These are phyloP conservation scores for Myzus persicae DNA, from an alignment of 1,140 invertebrate genomes.

Conservation along the genomic window DNA sequence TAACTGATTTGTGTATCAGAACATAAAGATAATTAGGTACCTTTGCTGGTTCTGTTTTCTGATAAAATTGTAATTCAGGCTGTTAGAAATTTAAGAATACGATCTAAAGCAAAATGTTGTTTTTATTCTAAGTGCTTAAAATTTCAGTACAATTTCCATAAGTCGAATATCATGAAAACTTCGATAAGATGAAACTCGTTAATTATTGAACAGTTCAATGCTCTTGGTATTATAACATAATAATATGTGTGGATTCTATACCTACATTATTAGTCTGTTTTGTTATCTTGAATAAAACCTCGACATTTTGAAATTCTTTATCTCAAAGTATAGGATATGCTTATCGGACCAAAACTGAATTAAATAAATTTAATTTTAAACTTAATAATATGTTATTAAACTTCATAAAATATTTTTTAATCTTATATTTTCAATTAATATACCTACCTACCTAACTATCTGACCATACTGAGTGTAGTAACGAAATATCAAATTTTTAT, in stretches of 20 bases:
- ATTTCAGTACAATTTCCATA: background rate
- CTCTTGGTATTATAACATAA: background rate
- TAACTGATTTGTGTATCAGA: background rate
- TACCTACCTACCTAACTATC: no score
- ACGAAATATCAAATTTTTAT: background rate
- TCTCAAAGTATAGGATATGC: background rate
- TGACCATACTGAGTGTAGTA: background rate
- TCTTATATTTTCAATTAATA: background rate
- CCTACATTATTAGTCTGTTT: background rate
- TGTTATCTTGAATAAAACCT: background rate
- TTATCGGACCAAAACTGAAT: background rate
- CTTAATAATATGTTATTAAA: no score
- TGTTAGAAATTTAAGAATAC: background rate
- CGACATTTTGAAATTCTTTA: background rate
- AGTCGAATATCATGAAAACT: background rate
- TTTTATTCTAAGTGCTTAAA: background rate
- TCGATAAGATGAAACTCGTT: background rate
- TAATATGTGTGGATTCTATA: background rate
- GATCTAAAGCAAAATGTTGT: background rate
- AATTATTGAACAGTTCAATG: background rate
- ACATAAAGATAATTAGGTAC: background rate
- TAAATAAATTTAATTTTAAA: no score
- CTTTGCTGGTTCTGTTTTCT: background rate
- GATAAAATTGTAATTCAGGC: background rate
- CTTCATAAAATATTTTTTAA: conserved; percentile 11